Conservation (phyloP, 1,140 invertebrate genomes). For the Drosophila miranda region DNA sequence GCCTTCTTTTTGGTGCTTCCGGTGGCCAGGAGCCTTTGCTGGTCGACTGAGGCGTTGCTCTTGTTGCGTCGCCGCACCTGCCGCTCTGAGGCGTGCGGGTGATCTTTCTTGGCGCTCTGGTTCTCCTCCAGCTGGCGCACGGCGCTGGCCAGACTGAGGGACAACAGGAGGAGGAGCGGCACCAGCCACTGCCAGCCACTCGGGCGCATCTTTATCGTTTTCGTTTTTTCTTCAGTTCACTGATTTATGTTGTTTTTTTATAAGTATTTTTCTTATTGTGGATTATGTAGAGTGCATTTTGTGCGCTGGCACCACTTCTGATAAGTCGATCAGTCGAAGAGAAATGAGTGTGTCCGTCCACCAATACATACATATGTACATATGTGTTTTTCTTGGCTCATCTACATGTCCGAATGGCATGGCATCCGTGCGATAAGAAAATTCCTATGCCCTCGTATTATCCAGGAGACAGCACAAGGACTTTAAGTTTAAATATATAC, state of each 20-base stretch:
- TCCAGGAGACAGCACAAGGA: neutral
- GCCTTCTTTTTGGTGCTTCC: conserved; percentile 13
- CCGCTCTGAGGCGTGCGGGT: conserved; percentile 21
- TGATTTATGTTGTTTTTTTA: conserved; percentile 31
- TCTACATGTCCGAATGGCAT: conserved; percentile 35
- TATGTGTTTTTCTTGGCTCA: conserved; percentile 25
- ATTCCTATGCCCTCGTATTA: neutral
- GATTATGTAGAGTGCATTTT: conserved; percentile 52
- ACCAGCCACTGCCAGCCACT: conserved; percentile 35
- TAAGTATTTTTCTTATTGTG: conserved; percentile 3
- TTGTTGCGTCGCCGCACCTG: conserved; percentile 38
- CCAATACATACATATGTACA: conserved; percentile 11
- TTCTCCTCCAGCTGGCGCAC: conserved; percentile 48
- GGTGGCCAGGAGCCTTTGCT: conserved; percentile 20
- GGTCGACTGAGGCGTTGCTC: conserved; percentile 36
- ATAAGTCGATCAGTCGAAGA: conserved; percentile 31
- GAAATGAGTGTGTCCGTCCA: conserved; percentile 38
- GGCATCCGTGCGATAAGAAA: conserved; percentile 34
- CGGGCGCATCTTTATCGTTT: conserved; percentile 47
- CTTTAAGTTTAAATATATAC: conserved; percentile 3
- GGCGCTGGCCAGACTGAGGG: conserved; percentile 23
- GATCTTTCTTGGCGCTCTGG: conserved; percentile 43
- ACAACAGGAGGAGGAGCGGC: conserved; percentile 33
- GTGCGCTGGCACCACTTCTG: conserved; percentile 16
- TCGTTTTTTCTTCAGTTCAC: conserved; percentile 14